A percentile compares a stretch with the other conserved stretches of the same genome.
These are phyloP conservation scores for Taxidea taxus DNA, from an alignment of 2,113 vertebrate genomes.

Conservation along the genomic window DNA sequence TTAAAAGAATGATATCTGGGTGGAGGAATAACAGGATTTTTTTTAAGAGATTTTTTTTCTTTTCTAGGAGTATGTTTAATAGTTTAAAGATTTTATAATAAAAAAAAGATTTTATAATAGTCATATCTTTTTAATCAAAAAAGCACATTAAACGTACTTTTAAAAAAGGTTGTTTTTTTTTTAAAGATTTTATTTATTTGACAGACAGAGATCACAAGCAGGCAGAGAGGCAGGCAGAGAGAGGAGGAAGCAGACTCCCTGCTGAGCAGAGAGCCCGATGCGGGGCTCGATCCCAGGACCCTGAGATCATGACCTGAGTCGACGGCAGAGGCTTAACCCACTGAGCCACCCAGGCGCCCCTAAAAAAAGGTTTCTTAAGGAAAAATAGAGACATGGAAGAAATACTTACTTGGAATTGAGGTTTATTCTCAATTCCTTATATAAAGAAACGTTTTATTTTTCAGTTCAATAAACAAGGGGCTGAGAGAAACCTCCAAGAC, in stretches of 20 bases:
- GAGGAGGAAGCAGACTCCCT: too few relatives aligned
- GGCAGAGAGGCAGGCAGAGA: too few relatives aligned
- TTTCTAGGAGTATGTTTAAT: neutral
- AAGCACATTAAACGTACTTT: neutral
- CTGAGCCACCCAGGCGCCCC: too few relatives aligned
- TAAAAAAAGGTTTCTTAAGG: neutral
- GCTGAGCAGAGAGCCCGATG: too few relatives aligned
- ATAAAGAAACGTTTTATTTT: slow-evolving; percentile 18
- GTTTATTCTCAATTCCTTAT: neutral
- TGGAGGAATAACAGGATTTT: neutral
- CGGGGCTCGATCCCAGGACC: too few relatives aligned
- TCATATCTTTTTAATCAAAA: slow-evolving; percentile 18
- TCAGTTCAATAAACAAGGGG: neutral
- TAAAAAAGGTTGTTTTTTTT: neutral
- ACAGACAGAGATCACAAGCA: too few relatives aligned
- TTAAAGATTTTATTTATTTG: too few relatives aligned
- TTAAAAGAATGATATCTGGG: neutral
- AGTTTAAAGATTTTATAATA: slow-evolving; percentile 18
- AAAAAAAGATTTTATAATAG: slow-evolving; percentile 31
- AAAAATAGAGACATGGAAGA: slow-evolving; percentile 30
- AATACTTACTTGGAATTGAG: slow-evolving; percentile 7
- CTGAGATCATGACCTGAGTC: too few relatives aligned
- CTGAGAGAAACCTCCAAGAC: neutral
- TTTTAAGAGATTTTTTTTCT: neutral
- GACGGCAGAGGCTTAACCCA: too few relatives aligned